Base-by-base conservation (phyloP, 2,797 vertebrate genomes). In the Lycodopsis pacificus region DNA sequence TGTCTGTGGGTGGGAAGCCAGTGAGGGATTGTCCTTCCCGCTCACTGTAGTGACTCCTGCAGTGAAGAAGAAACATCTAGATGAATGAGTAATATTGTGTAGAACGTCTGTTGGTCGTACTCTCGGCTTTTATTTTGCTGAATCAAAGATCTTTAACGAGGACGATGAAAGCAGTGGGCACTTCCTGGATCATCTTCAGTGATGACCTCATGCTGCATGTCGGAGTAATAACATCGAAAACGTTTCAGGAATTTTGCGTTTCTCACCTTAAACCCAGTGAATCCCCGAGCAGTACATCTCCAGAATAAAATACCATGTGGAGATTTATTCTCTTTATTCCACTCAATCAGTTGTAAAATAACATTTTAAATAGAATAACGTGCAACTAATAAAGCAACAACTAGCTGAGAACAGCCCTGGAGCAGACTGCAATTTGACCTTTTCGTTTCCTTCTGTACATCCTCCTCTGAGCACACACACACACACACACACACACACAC, bases 371-470 rank as follows among this genome's bases (percentile, higher is more conserved):
- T 42, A 17, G 19, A 44, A 17, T 42, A 73, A 13, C 13, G 12
- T 65, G 4, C 2, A 17, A 15, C 14, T 4, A 20, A 15, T 27
- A 15, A 27, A 32, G 22, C 25, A 9, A 3, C 14, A 27, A 6
- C 7, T 14, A 0, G 1, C 12, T 61, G 5, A 42, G 34, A 38
- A 22, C 59, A 20, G 38, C 34, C 13, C 27, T 15, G 51, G 70
- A 71, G 30, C 75, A 70, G 75, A 68, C 46, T 70, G 77, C 5
- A 25, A 34, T 53, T 30, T 46, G 57, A 79, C 54, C 58, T 65
- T 54, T 58, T 42, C 20, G n/a, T 46, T 42, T 59, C 58, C 19
- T 67, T 77, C 46, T 48, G 38, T 30, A 73, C 11, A 5, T 71
- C 51, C n/a, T 74, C 53, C 53, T 9, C 46, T 44, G 40, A 74